Conservation (phyloP, 1,140 invertebrate genomes). For the Asobara japonica region DNA sequence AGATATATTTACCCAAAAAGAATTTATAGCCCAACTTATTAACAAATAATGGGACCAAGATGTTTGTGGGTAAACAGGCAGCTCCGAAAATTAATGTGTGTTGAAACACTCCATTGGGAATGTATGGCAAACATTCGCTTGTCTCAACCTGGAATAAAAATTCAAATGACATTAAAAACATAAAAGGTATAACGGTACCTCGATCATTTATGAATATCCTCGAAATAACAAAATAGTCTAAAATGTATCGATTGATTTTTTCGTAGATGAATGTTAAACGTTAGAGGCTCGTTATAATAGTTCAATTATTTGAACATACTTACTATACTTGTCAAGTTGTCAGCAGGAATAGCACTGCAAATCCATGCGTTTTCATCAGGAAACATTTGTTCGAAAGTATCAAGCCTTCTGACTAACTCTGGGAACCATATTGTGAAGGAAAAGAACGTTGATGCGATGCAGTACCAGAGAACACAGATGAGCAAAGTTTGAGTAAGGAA, state of each 20-base stretch:
- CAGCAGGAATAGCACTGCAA: not conserved
- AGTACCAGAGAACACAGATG: slow-evolving; percentile 22
- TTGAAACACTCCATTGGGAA: slow-evolving; percentile 45
- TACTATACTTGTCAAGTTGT: not conserved
- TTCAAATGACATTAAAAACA: too few species aligned
- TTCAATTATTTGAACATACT: not conserved
- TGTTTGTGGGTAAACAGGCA: slow-evolving; percentile 50
- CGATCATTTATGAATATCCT: not conserved
- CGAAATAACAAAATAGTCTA: not conserved
- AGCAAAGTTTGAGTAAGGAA: slow-evolving; percentile 22
- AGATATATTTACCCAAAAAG: slow-evolving; percentile 32
- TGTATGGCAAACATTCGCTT: slow-evolving; percentile 63
- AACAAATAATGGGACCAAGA: slow-evolving; percentile 49
- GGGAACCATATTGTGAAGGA: slow-evolving; percentile 77
- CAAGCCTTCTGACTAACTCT: slow-evolving; percentile 73
- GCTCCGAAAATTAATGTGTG: slow-evolving; percentile 53
- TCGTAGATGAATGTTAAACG: too few species aligned
- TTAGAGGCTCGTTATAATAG: too few species aligned
- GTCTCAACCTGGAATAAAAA: not conserved
- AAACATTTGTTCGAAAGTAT: slow-evolving; percentile 66
- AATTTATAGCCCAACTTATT: slow-evolving; percentile 50
- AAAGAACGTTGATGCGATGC: slow-evolving; percentile 65
- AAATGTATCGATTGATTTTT: not conserved
- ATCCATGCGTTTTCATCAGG: slow-evolving; percentile 59
- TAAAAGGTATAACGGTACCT: too few species aligned